phyloP scores from a whole-genome alignment of 2,113 vertebrate species.

The Fulica atra region DNA sequence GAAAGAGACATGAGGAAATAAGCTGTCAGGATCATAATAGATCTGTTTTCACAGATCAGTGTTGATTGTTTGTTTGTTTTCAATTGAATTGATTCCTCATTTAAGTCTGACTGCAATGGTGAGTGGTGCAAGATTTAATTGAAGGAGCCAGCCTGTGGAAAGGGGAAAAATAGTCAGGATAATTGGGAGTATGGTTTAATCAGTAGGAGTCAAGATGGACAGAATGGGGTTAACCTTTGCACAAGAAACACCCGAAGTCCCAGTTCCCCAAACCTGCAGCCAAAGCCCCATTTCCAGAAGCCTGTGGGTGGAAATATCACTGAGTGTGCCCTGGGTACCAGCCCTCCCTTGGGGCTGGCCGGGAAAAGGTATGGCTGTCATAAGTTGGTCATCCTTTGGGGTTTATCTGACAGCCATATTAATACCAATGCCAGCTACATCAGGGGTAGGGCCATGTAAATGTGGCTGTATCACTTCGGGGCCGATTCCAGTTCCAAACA shows the following conservation, averaged over 20 bases:
- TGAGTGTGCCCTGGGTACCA: not conserved
- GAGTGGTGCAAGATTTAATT: not conserved
- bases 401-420: not conserved
- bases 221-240: conserved; percentile 8
- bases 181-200: not conserved
- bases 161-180: not conserved
- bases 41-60: not conserved
- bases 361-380: not conserved
- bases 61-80: not conserved
- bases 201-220: not conserved
- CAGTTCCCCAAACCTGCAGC: not conserved
- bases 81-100: not conserved
- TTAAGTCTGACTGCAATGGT: not conserved
- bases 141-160: not conserved
- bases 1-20: not conserved
- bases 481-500: not conserved
- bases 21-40: not conserved
- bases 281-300: not conserved
- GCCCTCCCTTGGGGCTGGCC: not conserved
- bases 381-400: not conserved
- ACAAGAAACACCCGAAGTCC: not conserved
- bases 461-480: not conserved
- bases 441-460: not conserved
- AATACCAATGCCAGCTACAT: not conserved
- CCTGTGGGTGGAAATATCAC: not conserved